Conservation (phyloP, 1,140 invertebrate species). For the Eriocheir sinensis region DNA sequence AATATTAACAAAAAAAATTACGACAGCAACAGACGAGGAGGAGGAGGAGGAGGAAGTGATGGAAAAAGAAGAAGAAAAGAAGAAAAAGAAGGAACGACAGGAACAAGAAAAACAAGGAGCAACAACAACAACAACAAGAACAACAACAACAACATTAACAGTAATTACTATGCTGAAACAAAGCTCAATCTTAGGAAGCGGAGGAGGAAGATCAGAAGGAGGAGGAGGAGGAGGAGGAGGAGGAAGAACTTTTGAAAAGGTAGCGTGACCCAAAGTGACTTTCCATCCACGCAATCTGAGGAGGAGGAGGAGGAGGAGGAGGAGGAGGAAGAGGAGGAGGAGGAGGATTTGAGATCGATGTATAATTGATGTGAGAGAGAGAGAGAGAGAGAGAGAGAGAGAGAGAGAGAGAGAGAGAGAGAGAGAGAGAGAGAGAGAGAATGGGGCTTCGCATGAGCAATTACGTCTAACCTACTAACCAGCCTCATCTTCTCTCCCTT, state of each 20-base stretch:
- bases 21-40: neutral
- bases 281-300: neutral
- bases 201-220: neutral
- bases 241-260: neutral
- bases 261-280: constrained; percentile 12
- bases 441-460: no score
- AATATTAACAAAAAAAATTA: no score
- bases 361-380: neutral
- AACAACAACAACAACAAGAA: neutral
- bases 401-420: no score
- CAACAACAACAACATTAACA: neutral
- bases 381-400: neutral
- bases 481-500: neutral
- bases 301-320: constrained; percentile 36
- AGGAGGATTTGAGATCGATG: constrained; percentile 19
- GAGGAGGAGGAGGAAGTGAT: neutral
- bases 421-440: no score
- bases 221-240: neutral
- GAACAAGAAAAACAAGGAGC: no score
- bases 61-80: no score
- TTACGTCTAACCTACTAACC: neutral
- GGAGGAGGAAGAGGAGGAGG: constrained; percentile 27
- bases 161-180: neutral
- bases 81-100: neutral
- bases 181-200: neutral